Base-by-base conservation (phyloP, 2,113 vertebrate genomes). In the Maccullochella peelii region DNA sequence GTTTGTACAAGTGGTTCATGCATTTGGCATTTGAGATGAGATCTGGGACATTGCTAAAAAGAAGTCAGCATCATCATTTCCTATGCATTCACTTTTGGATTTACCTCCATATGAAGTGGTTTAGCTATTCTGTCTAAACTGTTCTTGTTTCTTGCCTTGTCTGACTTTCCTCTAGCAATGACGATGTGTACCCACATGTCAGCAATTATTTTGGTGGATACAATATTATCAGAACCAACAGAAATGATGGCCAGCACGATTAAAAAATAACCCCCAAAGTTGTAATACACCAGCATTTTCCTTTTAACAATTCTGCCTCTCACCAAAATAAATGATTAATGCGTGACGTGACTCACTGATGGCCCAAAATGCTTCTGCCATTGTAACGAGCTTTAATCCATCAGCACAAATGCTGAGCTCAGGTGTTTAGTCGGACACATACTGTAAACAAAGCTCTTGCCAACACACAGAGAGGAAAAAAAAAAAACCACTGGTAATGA, bases 391-490 rank as follows among this genome's bases (percentile, higher is more conserved):
- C 47, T 80, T 88, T 85, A 88, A 94, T 92, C 86, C 74, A 93
- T 93, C 88, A 90, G 66, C 82, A 66, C 65, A 86, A 90, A 82
- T 82, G 86, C 89, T 90, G 90, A 92, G 88, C 74, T 75, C 23
- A 38, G 71, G 75, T 33, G 59, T 91, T 91, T 82, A 76, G 77
- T 47, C 40, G 38, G 73, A 88, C 80, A 83, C 77, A 86, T 66
- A 86, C 76, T 69, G 82, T 90, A 91, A 94, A 92, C 92, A 93
- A 88, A 85, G 79, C 83, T 85, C 76, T 80, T 88, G 84, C 89
- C 91, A 90, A 83, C 38, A 52, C 27, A 40, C 58, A 44, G 73
- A 38, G 65, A 38, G 23, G 12, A 12, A 1, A 25, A 63, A 81
- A 87, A 80, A 79, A 85, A 49, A 1, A 9, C 73, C 89, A 88